Base-by-base conservation (phyloP, 2,888 invertebrate species). In the Cheilosia grossa region DNA sequence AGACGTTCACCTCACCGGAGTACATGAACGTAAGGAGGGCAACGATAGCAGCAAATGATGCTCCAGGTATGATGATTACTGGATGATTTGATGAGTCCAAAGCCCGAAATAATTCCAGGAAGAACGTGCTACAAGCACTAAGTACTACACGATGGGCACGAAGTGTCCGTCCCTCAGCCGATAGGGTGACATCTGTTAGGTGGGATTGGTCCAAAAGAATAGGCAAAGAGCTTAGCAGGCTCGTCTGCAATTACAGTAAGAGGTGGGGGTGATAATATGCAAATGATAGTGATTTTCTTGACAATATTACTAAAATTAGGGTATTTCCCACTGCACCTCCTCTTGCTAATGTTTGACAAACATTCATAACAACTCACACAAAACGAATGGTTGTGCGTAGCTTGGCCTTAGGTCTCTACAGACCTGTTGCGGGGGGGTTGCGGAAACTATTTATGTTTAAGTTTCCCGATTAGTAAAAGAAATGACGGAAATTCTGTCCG, bases 81-180 rank as follows among this genome's bases (percentile, higher is more conserved):
- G 92, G 92, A 88, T 92, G 92, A 88, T 89, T 91, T 67, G 90
- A 89, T 44, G 90, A 89, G 86, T 92, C 91, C 85, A 92, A 89
- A 0, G 92, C 91, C n/a, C 91, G 91, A 93, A 97, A 97, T 86
- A 97, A 93, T 89, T 97, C 96, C 89, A 97, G 95, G 92, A 98
- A 98, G 93, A 98, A 98, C 88, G 96, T 95, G 92, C 97, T 97
- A 92, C 98, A 97, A 87, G 97, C 96, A 30, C 97, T 97, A 74
- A 98, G 93, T 64, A 98, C 96, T 66, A 98, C 94, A 89, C 95
- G 94, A 92, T 98, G 98, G 1, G 97, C 98, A 89, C 95, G 95
- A 87, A 98, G 93, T n/a, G 95, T 95, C 82, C 96, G 95, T 24
- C 97, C 96, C 88, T 96, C 96, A 5, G 97, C 97, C 87, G 96